Conservation (phyloP, 2,888 invertebrate genomes). For the Zele albiditarsus region DNA sequence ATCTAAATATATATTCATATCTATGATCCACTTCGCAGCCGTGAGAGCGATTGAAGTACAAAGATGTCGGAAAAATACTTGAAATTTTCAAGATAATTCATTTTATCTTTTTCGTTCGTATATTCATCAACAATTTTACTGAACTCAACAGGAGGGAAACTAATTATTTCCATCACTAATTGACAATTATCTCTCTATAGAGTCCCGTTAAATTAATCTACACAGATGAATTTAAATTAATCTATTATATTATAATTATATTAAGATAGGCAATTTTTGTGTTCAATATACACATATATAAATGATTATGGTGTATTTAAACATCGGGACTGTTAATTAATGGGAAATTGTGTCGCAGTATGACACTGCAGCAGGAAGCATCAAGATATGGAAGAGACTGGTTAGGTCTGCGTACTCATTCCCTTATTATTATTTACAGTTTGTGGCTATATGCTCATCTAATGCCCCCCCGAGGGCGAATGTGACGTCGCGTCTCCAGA, state of each 20-base stretch:
- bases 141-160: neutral
- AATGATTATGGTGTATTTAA: neutral
- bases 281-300: neutral
- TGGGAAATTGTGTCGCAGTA: constrained; percentile 34
- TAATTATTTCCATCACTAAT: neutral
- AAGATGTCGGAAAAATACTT: no score
- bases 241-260: neutral
- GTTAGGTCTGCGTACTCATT: constrained; percentile 45
- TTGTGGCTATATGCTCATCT: constrained; percentile 1
- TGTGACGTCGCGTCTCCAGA: constrained; percentile 49
- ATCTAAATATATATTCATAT: neutral
- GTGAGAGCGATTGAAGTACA: neutral
- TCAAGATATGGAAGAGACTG: constrained; percentile 44
- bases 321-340: constrained; percentile 21
- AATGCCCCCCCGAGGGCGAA: constrained; percentile 40
- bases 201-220: constrained; percentile 1
- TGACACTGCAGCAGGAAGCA: constrained; percentile 40
- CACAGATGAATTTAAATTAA: neutral
- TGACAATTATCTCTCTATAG: neutral
- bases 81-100: neutral
- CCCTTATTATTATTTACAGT: constrained; percentile 20
- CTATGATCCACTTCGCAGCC: neutral
- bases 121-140: neutral
- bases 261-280: neutral
- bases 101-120: neutral